Evolutionary conservation across 2,113 vertebrate species (phyloP).

Genomic region (Limanda limanda): DNA sequence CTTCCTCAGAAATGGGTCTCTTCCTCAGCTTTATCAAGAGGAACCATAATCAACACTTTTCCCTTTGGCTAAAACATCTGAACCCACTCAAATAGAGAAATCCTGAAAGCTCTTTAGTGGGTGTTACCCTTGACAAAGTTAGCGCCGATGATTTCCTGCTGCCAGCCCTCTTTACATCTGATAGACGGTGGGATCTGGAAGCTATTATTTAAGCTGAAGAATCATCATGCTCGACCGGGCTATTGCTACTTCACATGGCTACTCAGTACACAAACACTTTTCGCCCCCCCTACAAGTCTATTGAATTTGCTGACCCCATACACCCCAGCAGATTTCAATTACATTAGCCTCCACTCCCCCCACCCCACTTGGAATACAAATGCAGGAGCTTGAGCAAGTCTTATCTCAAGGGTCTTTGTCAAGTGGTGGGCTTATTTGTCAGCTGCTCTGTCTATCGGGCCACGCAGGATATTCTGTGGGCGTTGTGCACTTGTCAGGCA

Average conservation of each 20-base stretch:
- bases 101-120: constrained; percentile 12
- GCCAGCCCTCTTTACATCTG: constrained; percentile 31
- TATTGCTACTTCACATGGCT: constrained; percentile 56
- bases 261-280: constrained; percentile 54
- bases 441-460: constrained; percentile 54
- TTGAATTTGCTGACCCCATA: constrained; percentile 69
- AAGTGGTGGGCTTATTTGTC: constrained; percentile 67
- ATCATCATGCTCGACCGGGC: constrained; percentile 30
- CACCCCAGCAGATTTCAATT: constrained; percentile 75
- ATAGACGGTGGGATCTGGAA: constrained; percentile 29
- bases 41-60: constrained; percentile 4
- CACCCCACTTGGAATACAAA: constrained; percentile 69
- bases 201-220: constrained; percentile 40
- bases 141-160: constrained; percentile 40
- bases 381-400: constrained; percentile 35
- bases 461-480: constrained; percentile 51
- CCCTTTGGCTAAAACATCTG: not conserved
- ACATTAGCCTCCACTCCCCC: constrained; percentile 52
- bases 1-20: not conserved
- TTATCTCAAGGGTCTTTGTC: constrained; percentile 64
- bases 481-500: constrained; percentile 54
- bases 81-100: constrained; percentile 19
- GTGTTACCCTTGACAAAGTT: constrained; percentile 32
- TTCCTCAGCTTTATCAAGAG: not conserved
- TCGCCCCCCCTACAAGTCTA: constrained; percentile 40